These are phyloP conservation scores for Chondrosia reniformis DNA, from an alignment of 37 sponge, comb jelly and placozoan genomes.

Conservation along the genomic window DNA sequence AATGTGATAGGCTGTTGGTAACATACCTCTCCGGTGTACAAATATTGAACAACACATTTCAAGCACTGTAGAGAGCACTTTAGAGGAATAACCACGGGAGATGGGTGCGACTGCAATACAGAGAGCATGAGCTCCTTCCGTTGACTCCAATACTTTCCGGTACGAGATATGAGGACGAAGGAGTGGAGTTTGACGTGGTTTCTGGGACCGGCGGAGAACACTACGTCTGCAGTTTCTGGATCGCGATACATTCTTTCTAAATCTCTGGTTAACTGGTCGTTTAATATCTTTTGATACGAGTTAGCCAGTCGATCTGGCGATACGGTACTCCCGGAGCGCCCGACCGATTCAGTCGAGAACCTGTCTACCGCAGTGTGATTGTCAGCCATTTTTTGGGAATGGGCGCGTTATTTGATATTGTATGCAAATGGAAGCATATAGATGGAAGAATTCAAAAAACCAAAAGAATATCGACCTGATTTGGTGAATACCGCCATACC, in stretches of 20 bases:
- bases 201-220: not conserved
- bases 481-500: constrained; percentile 13
- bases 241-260: constrained; percentile 13
- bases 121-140: not conserved
- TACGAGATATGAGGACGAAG: constrained; percentile 39
- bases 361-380: too few relatives aligned
- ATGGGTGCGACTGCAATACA: not conserved
- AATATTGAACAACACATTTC: constrained; percentile 36
- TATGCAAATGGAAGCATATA: not conserved
- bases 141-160: constrained; percentile 38
- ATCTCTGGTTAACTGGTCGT: constrained; percentile 7
- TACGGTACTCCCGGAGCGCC: too few relatives aligned
- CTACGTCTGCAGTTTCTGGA: constrained; percentile 25
- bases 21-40: constrained; percentile 80
- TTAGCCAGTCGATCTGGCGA: too few relatives aligned
- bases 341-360: too few relatives aligned
- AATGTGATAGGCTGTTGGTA: too few relatives aligned
- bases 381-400: too few relatives aligned
- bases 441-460: constrained; percentile 33
- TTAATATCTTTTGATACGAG: too few relatives aligned
- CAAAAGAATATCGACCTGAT: constrained; percentile 29
- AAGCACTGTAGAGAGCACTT: constrained; percentile 16
- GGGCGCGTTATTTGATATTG: not conserved
- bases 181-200: constrained; percentile 16
- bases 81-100: not conserved